Evolutionary conservation across 2,113 vertebrate genomes (phyloP).

Genomic region (Tachysurus vachellii): DNA sequence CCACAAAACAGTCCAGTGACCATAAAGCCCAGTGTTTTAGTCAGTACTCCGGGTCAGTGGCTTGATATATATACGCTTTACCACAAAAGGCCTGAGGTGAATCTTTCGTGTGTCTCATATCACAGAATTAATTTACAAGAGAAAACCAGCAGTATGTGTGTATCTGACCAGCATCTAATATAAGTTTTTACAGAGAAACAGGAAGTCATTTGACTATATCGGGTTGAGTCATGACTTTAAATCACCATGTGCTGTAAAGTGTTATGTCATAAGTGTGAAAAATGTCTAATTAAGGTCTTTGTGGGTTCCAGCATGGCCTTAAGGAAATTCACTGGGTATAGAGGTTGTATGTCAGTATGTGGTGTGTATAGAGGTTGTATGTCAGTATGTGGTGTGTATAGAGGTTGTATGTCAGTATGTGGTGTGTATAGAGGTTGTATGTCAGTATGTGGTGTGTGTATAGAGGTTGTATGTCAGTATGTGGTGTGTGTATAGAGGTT

Average conservation of each 20-base stretch:
- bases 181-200: neutral
- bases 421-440: too few relatives aligned
- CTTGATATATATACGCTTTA: neutral
- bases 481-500: too few relatives aligned
- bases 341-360: too few relatives aligned
- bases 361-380: too few relatives aligned
- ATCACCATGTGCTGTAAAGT: neutral
- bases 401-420: too few relatives aligned
- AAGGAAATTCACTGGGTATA: neutral
- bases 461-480: too few relatives aligned
- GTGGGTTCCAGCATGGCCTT: neutral
- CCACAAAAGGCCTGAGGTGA: neutral
- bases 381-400: too few relatives aligned
- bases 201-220: neutral
- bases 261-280: too few relatives aligned
- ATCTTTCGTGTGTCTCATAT: neutral
- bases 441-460: too few relatives aligned
- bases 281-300: neutral
- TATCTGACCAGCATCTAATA: neutral
- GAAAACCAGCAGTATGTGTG: neutral
- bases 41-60: neutral
- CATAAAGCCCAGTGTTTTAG: neutral
- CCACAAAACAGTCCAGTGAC: neutral
- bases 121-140: neutral
- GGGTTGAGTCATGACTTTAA: neutral